A percentile compares a stretch with the other conserved stretches of the same genome.
Conservation (phyloP, 2,113 vertebrate species). For the Porphyrio hochstetteri region DNA sequence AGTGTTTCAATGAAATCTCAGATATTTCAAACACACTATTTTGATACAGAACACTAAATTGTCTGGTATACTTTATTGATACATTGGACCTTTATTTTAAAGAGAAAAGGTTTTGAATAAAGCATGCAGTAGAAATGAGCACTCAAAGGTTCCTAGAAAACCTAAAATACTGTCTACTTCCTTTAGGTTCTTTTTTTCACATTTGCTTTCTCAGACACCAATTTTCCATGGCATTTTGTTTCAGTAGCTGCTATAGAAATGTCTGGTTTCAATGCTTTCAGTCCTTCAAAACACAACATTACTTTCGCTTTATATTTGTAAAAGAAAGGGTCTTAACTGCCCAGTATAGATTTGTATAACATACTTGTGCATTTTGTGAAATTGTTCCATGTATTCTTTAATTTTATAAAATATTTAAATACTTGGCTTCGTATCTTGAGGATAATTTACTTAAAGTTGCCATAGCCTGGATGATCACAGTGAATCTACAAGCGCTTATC, state of each 20-base stretch:
- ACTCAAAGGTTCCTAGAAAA: neutral
- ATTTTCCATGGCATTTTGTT: slow-evolving; percentile 34
- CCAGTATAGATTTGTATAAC: neutral
- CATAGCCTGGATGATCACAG: neutral
- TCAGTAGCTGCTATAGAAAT: slow-evolving; percentile 33
- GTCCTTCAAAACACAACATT: neutral
- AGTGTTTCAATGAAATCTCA: neutral
- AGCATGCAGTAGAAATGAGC: neutral
- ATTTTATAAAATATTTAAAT: neutral
- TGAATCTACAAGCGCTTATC: neutral
- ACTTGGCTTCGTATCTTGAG: neutral
- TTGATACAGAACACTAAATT: slow-evolving; percentile 6
- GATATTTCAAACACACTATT: slow-evolving; percentile 2
- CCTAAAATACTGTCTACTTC: neutral
- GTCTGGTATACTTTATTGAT: neutral
- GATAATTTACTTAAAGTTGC: neutral
- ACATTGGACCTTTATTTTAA: neutral
- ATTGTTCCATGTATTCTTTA: neutral
- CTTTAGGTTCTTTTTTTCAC: neutral
- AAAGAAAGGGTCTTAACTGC: neutral
- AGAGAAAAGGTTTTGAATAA: neutral
- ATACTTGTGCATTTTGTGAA: neutral
- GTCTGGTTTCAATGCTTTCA: neutral
- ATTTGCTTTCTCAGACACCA: neutral
- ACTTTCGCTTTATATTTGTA: neutral